Base-by-base conservation (phyloP, 2,888 invertebrate genomes). In the Ectemnius continuus region DNA sequence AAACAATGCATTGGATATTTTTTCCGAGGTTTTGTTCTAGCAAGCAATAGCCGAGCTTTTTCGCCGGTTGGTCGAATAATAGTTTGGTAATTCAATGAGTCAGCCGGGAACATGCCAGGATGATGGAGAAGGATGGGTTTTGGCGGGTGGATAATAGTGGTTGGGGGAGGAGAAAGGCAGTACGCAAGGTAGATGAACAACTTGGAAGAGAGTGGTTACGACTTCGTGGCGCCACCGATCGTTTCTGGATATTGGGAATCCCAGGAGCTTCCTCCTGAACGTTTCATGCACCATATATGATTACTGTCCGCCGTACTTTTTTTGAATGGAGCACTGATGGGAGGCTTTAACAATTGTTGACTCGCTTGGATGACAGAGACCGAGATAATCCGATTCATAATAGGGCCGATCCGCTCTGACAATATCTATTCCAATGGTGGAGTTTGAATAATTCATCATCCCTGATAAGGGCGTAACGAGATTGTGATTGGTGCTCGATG, bases 141-240 rank as follows among this genome's bases (percentile, higher is more conserved):
- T 48, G 28, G 60, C 58, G 48, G 52, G 18, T 36, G 56, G 48
- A 64, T 28, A 61, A 26, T 28, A 46, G 59, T 47, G 14, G 56
- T 26, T 18, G 57, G 28, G 47, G 52, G 52, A n/a, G 57, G n/a
- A n/a, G 48, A 48, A 48, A 36, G 8, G 6, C 36, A 36, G 36
- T 36, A 8, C 8, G 8, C 36, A 36, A 36, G 36, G 36, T 36
- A 11, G 36, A 36, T 36, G 36, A 36, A 36, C 36, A 36, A 36
- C 36, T 36, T 36, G 36, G 23, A 59, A 58, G 58, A 65, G 71
- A 56, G 52, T 69, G 63, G 75, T 74, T 70, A 79, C 80, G 79
- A 69, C 73, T 75, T 28, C 13, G 20, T 72, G 79, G 76, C 79
- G 79, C 76, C 76, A 18, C 52, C 61, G 63, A 70, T 76, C 36